Base-by-base conservation (phyloP, 2,113 vertebrate genomes). In the Platysteira castanea region DNA sequence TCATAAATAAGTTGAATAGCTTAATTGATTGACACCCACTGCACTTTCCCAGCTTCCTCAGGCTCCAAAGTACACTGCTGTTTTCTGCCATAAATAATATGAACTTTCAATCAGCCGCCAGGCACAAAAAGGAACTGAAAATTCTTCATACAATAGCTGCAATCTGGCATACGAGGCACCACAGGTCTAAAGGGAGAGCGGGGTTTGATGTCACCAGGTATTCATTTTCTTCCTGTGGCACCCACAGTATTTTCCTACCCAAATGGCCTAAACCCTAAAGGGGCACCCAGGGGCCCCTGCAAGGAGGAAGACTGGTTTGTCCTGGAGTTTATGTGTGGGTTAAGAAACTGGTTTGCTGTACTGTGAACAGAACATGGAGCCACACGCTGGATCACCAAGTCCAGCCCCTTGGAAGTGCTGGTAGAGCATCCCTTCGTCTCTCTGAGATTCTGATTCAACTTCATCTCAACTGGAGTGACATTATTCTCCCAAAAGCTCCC, bases 1-100 rank as follows among this genome's bases (percentile, higher is more conserved):
- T 97, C 96, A 96, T 97, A 97, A 97, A 95, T 97, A 97, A 95
- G 78, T 94, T 97, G 96, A 97, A 97, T 97, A 75, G 96, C 95
- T 93, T 97, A 96, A 96, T 97, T 97, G 96, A 97, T 96, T 97
- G 96, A 97, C 96, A 97, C 93, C 69, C 94, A 80, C 89, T 92
- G 89, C 94, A 96, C 93, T 96, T 96, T 97, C 96, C 91, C 95
- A 96, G 96, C 96, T 96, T 93, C 94, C 92, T 95, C 87, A 77
- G 84, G 54, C 96, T 96, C 92, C 92, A 69, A 96, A 97, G 96
- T 97, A 97, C 87, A 88, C 95, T 97, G 96, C 96, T 95, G 96
- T 83, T 97, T 96, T 92, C 91, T 97, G 95, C 94, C 95, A 97
- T 96, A 95, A 97, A 95, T 96, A 97, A 97, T 93, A 95, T 94